phyloP scores from a whole-genome alignment of 2,888 invertebrate genomes.

The Amphimallon solstitiale region DNA sequence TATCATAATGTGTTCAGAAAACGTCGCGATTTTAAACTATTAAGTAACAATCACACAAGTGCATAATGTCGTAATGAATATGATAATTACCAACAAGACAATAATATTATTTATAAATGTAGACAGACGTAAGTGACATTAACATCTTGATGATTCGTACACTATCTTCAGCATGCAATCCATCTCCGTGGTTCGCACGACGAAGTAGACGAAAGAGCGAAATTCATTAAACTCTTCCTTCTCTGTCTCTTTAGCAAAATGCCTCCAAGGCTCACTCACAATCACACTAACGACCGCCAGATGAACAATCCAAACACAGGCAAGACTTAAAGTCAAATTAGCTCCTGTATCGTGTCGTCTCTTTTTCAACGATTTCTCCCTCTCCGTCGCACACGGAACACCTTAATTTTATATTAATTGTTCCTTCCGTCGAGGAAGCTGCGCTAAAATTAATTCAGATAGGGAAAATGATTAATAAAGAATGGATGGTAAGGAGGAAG shows the following conservation, averaged over 20 bases:
- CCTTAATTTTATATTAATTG: constrained; percentile 35
- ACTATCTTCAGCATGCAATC: constrained; percentile 3
- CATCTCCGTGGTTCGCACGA: constrained; percentile 8
- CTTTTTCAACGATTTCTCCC: background rate
- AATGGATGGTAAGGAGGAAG: constrained; percentile 3
- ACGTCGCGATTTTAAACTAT: too few species aligned
- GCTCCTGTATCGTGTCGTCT: constrained; percentile 18
- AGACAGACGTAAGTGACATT: constrained; percentile 21
- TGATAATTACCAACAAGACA: too few species aligned
- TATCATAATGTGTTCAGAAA: too few species aligned
- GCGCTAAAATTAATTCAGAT: constrained; percentile 41
- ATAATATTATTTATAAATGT: constrained; percentile 16
- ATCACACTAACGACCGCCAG: constrained; percentile 32
- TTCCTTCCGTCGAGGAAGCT: constrained; percentile 24
- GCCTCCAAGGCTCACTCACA: constrained; percentile 20
- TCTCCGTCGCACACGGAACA: constrained; percentile 3
- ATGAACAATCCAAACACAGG: constrained; percentile 34
- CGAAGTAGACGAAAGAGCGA: constrained; percentile 8
- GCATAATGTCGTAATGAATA: background rate
- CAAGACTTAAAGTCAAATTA: constrained; percentile 32
- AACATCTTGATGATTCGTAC: constrained; percentile 8
- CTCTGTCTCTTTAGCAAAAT: constrained; percentile 21
- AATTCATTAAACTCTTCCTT: constrained; percentile 24
- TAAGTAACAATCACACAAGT: too few species aligned
- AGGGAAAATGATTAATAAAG: constrained; percentile 48